Evolutionary conservation across 1,140 invertebrate genomes (phyloP).

Genomic region (Drosophila sucinea): DNA sequence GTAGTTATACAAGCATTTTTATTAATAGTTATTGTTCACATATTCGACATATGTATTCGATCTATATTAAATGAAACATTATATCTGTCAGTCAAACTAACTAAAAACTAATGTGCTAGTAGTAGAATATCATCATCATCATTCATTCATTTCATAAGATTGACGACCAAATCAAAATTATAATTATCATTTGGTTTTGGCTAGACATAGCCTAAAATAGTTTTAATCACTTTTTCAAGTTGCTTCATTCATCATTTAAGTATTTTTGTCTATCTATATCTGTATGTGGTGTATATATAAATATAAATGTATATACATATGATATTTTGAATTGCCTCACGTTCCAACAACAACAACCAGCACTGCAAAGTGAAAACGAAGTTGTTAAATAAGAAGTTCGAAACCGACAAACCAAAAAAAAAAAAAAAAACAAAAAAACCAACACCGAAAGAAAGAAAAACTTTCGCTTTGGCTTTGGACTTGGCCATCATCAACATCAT

Average conservation of each 20-base stretch:
- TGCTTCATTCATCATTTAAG: constrained; percentile 13
- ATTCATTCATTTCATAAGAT: neutral
- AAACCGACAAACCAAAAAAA: neutral
- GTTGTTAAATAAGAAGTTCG: constrained; percentile 24
- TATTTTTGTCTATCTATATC: neutral
- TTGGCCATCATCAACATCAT: constrained; percentile 6
- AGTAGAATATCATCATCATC: neutral
- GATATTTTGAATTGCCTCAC: constrained; percentile 24
- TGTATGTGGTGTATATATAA: neutral
- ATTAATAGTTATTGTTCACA: too few relatives aligned
- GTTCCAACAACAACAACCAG: constrained; percentile 1
- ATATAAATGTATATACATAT: neutral
- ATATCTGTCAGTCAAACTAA: too few relatives aligned
- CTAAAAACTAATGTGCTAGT: too few relatives aligned
- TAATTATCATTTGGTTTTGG: neutral
- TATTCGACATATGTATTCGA: too few relatives aligned
- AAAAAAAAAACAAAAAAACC: too few relatives aligned
- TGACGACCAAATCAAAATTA: neutral
- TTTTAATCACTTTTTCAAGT: constrained; percentile 4
- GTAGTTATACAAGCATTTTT: too few relatives aligned
- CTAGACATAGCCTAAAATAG: constrained; percentile 1
- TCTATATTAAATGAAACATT: too few relatives aligned
- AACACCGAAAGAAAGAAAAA: constrained; percentile 7
- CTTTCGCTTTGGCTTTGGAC: constrained; percentile 22
- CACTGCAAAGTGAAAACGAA: constrained; percentile 20